Conservation (phyloP, 2,888 invertebrate species). For the Mycalesis mineus region DNA sequence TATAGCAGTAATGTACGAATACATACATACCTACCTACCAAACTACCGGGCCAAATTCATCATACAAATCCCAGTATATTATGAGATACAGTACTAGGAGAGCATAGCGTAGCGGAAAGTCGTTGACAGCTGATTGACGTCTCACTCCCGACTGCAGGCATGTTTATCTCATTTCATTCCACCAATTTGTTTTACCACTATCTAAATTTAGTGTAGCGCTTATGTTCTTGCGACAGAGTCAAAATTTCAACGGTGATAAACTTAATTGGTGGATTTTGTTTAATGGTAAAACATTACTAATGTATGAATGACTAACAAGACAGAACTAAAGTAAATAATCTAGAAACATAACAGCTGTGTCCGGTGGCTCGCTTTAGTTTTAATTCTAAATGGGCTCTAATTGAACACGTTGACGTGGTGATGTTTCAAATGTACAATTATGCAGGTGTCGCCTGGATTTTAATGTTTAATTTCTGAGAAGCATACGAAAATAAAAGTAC, state of each 20-base stretch:
- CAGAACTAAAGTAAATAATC: conserved; percentile 74
- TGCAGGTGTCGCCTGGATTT: conserved; percentile 30
- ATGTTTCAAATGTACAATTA: conserved; percentile 45
- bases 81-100: conserved; percentile 62
- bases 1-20: too few relatives aligned
- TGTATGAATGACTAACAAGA: conserved; percentile 77
- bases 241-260: conserved; percentile 28
- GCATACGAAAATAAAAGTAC: neutral
- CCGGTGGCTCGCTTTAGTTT: conserved; percentile 71
- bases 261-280: conserved; percentile 18
- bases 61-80: conserved; percentile 53
- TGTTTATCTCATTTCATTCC: conserved; percentile 67
- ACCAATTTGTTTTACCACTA: conserved; percentile 23
- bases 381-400: conserved; percentile 74
- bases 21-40: too few relatives aligned
- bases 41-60: conserved; percentile 23
- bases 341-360: conserved; percentile 74
- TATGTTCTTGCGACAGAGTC: conserved; percentile 14
- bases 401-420: conserved; percentile 60
- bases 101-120: conserved; percentile 65
- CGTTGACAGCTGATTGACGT: conserved; percentile 76
- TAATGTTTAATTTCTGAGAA: neutral
- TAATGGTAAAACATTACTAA: conserved; percentile 61
- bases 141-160: conserved; percentile 70
- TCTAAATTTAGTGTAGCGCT: neutral